These are phyloP conservation scores for Lophura nycthemera DNA, from an alignment of 2,113 vertebrate species.

Conservation along the genomic window DNA sequence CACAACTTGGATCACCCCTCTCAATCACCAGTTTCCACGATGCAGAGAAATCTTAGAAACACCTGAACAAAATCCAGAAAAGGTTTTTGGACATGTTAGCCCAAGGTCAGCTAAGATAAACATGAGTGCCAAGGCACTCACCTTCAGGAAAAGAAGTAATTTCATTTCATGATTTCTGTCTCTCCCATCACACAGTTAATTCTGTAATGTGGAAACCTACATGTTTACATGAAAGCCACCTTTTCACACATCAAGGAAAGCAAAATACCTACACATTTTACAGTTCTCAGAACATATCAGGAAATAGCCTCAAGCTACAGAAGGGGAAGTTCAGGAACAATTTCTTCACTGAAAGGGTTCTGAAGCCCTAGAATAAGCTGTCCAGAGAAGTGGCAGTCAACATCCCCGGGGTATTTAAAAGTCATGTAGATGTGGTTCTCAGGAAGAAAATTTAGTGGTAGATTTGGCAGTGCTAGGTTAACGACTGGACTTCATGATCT, in stretches of 20 bases:
- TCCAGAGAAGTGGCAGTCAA: background rate
- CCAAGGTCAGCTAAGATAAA: background rate
- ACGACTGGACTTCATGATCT: background rate
- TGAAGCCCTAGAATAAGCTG: background rate
- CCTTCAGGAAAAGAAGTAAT: background rate
- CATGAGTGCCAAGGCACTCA: background rate
- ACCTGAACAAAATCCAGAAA: background rate
- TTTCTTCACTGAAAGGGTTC: background rate
- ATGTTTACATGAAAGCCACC: background rate
- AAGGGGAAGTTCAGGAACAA: background rate
- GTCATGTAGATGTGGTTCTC: background rate
- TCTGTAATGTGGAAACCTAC: background rate
- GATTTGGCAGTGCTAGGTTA: background rate
- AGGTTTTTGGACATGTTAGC: accelerated
- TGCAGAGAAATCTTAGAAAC: background rate
- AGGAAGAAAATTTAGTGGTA: background rate
- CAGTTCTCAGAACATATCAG: background rate
- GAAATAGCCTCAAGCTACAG: background rate
- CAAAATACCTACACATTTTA: background rate
- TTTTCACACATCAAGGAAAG: background rate
- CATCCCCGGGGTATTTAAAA: background rate
- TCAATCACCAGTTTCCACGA: background rate
- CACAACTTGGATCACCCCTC: background rate
- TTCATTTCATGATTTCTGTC: background rate
- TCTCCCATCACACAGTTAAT: background rate